Evolutionary conservation across 1,140 invertebrate genomes (phyloP).

Genomic region (Oedothorax gibbosus): DNA sequence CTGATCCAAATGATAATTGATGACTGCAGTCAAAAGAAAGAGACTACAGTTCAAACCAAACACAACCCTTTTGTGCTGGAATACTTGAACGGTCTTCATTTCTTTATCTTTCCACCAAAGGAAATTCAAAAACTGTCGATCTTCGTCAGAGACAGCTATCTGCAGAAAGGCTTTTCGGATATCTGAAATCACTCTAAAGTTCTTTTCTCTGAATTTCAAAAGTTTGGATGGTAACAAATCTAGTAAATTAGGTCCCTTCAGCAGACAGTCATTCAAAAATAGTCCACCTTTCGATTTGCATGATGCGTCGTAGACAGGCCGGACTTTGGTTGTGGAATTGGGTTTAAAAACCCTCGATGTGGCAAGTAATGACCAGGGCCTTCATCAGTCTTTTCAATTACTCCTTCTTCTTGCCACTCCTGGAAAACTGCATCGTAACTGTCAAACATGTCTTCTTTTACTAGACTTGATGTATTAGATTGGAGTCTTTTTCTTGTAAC

Average conservation of each 20-base stretch:
- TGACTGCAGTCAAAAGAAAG: too few relatives aligned
- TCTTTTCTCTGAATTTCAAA: constrained; percentile 66
- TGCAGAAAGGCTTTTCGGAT: too few relatives aligned
- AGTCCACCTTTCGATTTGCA: constrained; percentile 59
- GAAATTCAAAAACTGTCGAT: too few relatives aligned
- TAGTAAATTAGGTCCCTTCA: constrained; percentile 54
- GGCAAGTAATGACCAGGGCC: constrained; percentile 56
- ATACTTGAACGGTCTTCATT: too few relatives aligned
- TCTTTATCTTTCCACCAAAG: too few relatives aligned
- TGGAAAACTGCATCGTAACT: constrained; percentile 50
- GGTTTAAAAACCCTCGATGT: constrained; percentile 53
- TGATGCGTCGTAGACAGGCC: too few relatives aligned
- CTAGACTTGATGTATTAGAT: not conserved
- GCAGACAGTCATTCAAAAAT: constrained; percentile 55
- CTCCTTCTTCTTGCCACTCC: constrained; percentile 50
- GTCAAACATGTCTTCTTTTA: not conserved
- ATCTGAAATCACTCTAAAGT: too few relatives aligned
- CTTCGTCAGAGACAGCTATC: too few relatives aligned
- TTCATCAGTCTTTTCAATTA: constrained; percentile 60
- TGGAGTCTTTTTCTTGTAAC: not conserved
- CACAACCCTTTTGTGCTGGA: too few relatives aligned
- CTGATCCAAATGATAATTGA: too few relatives aligned
- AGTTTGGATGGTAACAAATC: constrained; percentile 66
- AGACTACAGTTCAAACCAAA: too few relatives aligned
- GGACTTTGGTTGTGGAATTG: constrained; percentile 60